Base-by-base conservation (phyloP, 2,888 invertebrate genomes). In the Nomada ferruginata region DNA sequence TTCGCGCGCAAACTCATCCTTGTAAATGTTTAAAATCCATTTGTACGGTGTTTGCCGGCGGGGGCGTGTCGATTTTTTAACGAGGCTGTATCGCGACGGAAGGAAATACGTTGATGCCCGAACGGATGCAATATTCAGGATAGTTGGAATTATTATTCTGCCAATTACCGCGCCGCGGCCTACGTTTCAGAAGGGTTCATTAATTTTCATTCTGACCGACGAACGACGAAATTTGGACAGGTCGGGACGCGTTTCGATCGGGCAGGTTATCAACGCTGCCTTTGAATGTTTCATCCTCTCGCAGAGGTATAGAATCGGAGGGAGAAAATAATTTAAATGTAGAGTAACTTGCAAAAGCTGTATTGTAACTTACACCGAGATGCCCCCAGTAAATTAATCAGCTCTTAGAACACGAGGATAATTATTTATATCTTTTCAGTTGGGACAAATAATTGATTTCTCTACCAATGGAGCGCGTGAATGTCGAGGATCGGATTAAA, bases 1-100 rank as follows among this genome's bases (percentile, higher is more conserved):
- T 83, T 83, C 61, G 63, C 73, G 70, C 44, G 69, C 47, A 15
- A 1, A n/a, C n/a, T n/a, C 1, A n/a, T 3, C 26, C 11, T 36
- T 26, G 36, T 76, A 52, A 74, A 72, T 65, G 36, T 76, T 81
- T 68, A 42, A 85, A 79, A 18, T 47, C 42, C 26, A 72, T 78
- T 75, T 36, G 44, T 18, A 2, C 13, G 18, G 4, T 53, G 55
- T 76, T 77, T 65, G 74, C 47, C 47, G 47, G 50, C 47, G 23
- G 13, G 2, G n/a, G 15, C 47, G 13, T 47, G 57, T n/a, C 26
- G 76, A 68, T 50, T 69, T 77, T 76, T 72, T 23, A 63, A 29
- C n/a, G 59, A 36, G 36, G 5, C 57, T 23, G 29, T 18, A 29
- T 47, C 47, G 47, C 59, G 18, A 5, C 11, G 64, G 47, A 42